Base-by-base conservation (phyloP, 2,888 invertebrate genomes). In the Ceratothoa steindachneri region DNA sequence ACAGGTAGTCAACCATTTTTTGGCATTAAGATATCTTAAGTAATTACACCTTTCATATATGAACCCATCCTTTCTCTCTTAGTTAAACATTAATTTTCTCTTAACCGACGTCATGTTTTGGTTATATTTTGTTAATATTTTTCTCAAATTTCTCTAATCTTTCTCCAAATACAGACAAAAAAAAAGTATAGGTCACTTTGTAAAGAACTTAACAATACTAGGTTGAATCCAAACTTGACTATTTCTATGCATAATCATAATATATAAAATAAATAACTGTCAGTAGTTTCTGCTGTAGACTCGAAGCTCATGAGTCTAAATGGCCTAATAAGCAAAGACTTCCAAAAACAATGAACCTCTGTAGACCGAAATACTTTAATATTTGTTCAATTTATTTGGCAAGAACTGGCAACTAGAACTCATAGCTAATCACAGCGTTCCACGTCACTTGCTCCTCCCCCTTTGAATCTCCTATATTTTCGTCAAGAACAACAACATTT, bases 161-260 rank as follows among this genome's bases (percentile, higher is more conserved):
- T n/a, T n/a, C n/a, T n/a, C n/a, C n/a, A n/a, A n/a, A n/a, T n/a
- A n/a, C n/a, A n/a, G n/a, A n/a, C n/a, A n/a, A n/a, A n/a, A n/a
- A n/a, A n/a, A n/a, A n/a, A n/a, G n/a, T n/a, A n/a, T n/a, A n/a
- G n/a, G n/a, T n/a, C n/a, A n/a, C n/a, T n/a, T n/a, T n/a, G n/a
- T n/a, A n/a, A n/a, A n/a, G n/a, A n/a, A n/a, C n/a, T n/a, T n/a
- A n/a, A n/a, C n/a, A n/a, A 19, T 4, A n/a, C 24, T 19, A 19
- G 27, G 22, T 24, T 1, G 22, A 24, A 60, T 60, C 24, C 24
- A 60, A 60, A 60, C 60, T 7, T 24, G 27, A n/a, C 60, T 22
- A 60, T 55, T 55, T 55, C 7, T 55, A 60, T 60, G 60, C 60
- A 60, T 60, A 60, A 60, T 60, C 60, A 60, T 60, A 60, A 22